Percentiles rank a stretch among this genome's conserved stretches.
Conservation (phyloP, 2,113 vertebrate genomes). For the Ceyx melanurus region DNA sequence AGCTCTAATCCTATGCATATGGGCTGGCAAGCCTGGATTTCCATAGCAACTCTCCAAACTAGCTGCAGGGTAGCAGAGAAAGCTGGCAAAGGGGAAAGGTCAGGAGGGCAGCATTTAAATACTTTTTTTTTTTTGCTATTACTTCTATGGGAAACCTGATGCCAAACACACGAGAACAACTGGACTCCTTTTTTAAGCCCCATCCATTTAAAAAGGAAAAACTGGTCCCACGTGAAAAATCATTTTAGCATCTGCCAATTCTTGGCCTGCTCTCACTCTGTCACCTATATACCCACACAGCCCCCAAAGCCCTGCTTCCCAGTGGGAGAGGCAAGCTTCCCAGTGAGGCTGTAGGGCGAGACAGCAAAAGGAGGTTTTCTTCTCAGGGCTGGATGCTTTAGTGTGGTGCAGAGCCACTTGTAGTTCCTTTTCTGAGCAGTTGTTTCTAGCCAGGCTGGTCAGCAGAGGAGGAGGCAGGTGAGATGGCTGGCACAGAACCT, state of each 20-base stretch:
- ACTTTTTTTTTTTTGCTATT: background rate
- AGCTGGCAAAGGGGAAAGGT: conserved; percentile 39
- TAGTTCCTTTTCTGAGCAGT: too few species aligned
- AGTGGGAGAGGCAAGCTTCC: background rate
- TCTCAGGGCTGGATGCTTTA: background rate
- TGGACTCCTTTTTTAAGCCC: background rate
- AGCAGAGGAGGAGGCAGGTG: background rate
- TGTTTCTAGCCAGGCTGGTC: background rate
- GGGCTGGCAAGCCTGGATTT: background rate
- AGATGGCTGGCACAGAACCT: background rate
- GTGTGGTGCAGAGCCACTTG: background rate
- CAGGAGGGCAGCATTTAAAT: conserved; percentile 38
- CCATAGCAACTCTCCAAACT: conserved; percentile 15
- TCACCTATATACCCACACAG: background rate
- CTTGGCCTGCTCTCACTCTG: background rate
- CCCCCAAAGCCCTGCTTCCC: background rate
- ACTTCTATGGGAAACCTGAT: background rate
- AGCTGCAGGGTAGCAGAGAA: background rate
- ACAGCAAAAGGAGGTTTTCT: background rate
- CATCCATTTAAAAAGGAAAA: background rate
- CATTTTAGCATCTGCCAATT: background rate
- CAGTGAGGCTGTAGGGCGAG: background rate
- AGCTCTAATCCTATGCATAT: background rate
- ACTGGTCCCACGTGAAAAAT: background rate
- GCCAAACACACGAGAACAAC: background rate